Evolutionary conservation across 2,888 invertebrate species (phyloP), one percentile per base, ranked within the genome.

Genomic region (Dorcus parallelipipedus): DNA sequence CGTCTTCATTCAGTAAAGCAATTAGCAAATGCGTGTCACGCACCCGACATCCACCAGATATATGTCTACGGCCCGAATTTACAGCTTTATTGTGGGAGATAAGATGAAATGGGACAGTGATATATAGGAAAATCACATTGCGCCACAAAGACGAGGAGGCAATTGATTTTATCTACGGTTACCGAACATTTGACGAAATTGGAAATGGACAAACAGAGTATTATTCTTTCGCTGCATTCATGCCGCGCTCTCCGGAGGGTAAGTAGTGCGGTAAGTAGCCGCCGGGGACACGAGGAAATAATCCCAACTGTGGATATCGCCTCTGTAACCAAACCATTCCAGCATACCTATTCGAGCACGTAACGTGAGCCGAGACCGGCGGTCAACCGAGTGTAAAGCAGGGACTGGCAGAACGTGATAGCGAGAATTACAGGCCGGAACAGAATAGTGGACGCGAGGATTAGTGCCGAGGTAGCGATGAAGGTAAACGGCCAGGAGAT

Each of bases 341-440:
- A 60, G 62, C 62, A 62, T 68, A 71, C 70, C 69, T 70, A 70
- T 69, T 71, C 69, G 68, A 69, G 71, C 69, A 70, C 69, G 69
- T 68, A 71, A 71, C 69, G 62, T 61, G 69, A 67, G 64, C 67
- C 66, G 69, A 66, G 67, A 69, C 67, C 69, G 65, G 62, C 67
- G 68, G 69, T 67, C 71, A 71, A 67, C 69, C 68, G 67, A 69
- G 68, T 73, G 76, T 76, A 71, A 76, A 76, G 70, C 71, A 68
- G 67, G 70, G 68, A 67, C 76, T 75, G 76, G 73, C 72, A 68
- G 72, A 71, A 73, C 71, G 75, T 74, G 77, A 76, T 78, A 78
- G 76, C 76, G 65, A 75, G 76, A 78, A 78, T 78, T 78, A 77
- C 75, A 68, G 72, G 66, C 75, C 76, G 76, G 73, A 76, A 75